Percentiles rank a stretch among this genome's conserved stretches.
phyloP scores from a whole-genome alignment of 2,113 vertebrate genomes.

The Phocoena sinus region DNA sequence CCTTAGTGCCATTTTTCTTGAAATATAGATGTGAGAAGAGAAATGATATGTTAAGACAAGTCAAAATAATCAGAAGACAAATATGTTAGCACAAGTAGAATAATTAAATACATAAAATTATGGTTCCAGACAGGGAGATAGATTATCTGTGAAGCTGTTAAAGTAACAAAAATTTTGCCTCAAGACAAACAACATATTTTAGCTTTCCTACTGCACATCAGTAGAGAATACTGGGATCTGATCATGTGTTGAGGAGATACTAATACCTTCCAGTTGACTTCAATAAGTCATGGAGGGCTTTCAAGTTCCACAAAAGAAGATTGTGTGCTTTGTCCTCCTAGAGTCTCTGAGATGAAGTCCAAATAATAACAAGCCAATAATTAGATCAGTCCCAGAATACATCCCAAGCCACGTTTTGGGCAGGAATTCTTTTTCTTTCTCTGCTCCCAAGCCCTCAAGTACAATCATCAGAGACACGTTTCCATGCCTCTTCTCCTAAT shows the following conservation, averaged over 20 bases:
- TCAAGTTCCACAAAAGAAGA: not conserved
- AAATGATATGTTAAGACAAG: not conserved
- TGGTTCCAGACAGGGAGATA: not conserved
- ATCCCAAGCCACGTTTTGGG: not conserved
- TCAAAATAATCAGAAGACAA: constrained; percentile 15
- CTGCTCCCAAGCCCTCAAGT: not conserved
- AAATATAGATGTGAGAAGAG: not conserved
- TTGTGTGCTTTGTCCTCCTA: not conserved
- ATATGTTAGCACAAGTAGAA: not conserved
- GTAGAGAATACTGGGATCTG: not conserved
- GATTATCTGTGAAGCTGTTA: not conserved
- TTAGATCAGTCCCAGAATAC: not conserved
- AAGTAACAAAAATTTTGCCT: constrained; percentile 3
- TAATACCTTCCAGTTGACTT: not conserved
- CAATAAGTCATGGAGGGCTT: not conserved
- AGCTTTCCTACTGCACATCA: not conserved
- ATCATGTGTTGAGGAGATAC: not conserved
- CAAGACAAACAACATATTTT: not conserved
- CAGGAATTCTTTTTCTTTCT: not conserved
- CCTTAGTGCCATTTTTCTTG: not conserved
- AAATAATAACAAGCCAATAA: not conserved
- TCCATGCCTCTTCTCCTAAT: not conserved
- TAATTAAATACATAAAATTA: constrained; percentile 13
- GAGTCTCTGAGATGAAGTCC: not conserved
- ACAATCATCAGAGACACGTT: not conserved